Conservation (phyloP, 2,797 vertebrate species). For the Loriculus beryllinus region DNA sequence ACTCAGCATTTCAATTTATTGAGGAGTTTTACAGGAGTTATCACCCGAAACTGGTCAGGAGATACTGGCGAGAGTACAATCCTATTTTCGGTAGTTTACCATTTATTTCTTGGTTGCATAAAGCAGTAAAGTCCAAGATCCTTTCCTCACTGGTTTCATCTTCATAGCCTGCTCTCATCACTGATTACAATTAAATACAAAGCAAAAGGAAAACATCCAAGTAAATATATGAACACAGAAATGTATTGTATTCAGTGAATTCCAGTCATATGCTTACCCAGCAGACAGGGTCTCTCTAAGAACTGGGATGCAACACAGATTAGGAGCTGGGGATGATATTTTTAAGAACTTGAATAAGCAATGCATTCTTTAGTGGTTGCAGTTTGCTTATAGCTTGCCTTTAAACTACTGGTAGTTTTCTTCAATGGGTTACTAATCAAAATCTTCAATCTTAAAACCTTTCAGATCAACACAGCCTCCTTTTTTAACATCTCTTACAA, state of each 20-base stretch:
- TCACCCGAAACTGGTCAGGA: not conserved
- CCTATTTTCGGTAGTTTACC: not conserved
- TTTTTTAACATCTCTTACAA: not conserved
- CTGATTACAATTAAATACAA: not conserved
- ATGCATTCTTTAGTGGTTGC: not conserved
- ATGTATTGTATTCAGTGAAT: not conserved
- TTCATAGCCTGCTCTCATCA: not conserved
- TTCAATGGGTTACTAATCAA: not conserved
- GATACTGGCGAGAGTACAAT: not conserved
- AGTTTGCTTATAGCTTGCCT: not conserved
- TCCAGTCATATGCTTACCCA: not conserved
- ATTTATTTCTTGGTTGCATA: not conserved
- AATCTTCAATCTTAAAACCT: not conserved
- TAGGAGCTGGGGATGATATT: not conserved
- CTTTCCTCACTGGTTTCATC: not conserved
- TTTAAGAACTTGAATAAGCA: not conserved
- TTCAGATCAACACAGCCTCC: not conserved
- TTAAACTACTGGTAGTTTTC: not conserved
- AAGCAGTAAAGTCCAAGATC: not conserved
- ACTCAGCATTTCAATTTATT: not conserved
- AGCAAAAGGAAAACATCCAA: not conserved
- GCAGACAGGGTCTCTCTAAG: not conserved
- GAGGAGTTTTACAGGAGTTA: not conserved
- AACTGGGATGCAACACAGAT: not conserved
- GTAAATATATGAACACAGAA: not conserved